A percentile compares a stretch with the other conserved stretches of the same genome.
Conservation (phyloP, 1,140 invertebrate genomes). For the fruit fly (Drosophila melanogaster) region DNA sequence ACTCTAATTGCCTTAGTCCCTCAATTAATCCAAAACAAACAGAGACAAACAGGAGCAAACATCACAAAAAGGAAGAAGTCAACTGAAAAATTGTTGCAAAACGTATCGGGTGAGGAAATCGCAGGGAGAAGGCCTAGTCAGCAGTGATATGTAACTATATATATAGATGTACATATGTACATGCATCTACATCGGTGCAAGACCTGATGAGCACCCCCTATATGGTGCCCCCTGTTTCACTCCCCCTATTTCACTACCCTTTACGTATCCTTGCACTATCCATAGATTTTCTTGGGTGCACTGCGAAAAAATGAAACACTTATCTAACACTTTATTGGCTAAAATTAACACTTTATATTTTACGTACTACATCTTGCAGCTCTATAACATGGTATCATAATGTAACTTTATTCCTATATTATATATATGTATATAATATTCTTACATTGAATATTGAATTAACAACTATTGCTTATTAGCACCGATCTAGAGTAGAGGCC, state of each 20-base stretch:
- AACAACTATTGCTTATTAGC: too few species aligned
- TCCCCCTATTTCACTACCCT: too few species aligned
- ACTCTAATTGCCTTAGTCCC: slow-evolving; percentile 47
- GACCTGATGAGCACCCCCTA: slow-evolving; percentile 18
- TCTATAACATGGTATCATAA: too few species aligned
- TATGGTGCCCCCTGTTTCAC: not conserved
- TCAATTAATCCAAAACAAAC: slow-evolving; percentile 46
- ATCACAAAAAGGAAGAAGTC: slow-evolving; percentile 14
- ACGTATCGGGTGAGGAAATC: not conserved
- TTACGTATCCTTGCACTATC: not conserved
- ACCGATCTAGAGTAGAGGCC: too few species aligned
- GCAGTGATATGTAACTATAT: not conserved
- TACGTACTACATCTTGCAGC: too few species aligned
- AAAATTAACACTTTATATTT: too few species aligned
- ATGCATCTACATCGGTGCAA: not conserved
- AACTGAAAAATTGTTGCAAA: slow-evolving; percentile 35
- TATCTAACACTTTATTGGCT: too few species aligned
- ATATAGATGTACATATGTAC: too few species aligned
- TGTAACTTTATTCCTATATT: too few species aligned
- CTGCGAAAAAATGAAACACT: too few species aligned
- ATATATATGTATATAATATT: too few species aligned
- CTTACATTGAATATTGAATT: too few species aligned
- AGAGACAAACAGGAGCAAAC: slow-evolving; percentile 4
- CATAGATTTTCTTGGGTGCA: not conserved
- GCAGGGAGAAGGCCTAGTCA: not conserved